phyloP scores from a whole-genome alignment of 2,888 invertebrate species.

The Protodeltote pygarga region DNA sequence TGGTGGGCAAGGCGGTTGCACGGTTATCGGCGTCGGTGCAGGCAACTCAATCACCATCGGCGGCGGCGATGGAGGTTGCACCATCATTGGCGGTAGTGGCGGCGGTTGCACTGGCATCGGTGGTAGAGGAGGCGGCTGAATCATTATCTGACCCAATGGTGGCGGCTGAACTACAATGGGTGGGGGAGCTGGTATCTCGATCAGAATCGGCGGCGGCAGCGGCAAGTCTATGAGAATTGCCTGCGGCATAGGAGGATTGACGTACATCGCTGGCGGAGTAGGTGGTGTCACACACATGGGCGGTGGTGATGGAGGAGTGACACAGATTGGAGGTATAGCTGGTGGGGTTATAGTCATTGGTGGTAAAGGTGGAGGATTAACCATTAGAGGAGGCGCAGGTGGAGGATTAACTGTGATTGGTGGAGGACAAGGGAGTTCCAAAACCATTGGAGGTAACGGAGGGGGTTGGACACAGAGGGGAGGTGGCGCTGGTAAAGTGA shows the following conservation, averaged over 20 bases:
- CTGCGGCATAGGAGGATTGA: conserved; percentile 66
- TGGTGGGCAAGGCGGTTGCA: conserved; percentile 73
- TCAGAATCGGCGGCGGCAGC: conserved; percentile 68
- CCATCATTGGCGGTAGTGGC: conserved; percentile 70
- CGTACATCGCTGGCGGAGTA: conserved; percentile 65
- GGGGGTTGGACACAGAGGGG: conserved; percentile 66
- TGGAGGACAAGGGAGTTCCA: conserved; percentile 66
- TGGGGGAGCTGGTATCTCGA: conserved; percentile 73
- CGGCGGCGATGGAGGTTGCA: conserved; percentile 72
- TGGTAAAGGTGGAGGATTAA: conserved; percentile 64
- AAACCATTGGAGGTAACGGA: conserved; percentile 60
- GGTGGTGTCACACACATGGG: conserved; percentile 71
- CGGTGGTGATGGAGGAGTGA: conserved; percentile 69
- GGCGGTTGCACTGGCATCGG: conserved; percentile 77
- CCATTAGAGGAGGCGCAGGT: conserved; percentile 60
- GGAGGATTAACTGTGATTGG: conserved; percentile 69
- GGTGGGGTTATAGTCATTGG: conserved; percentile 69
- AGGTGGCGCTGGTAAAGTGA: conserved; percentile 69
- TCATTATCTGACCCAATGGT: conserved; percentile 69
- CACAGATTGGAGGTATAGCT: conserved; percentile 65
- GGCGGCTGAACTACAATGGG: conserved; percentile 78
- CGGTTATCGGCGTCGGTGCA: conserved; percentile 66
- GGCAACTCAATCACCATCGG: conserved; percentile 73
- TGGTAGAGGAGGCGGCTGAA: conserved; percentile 75
- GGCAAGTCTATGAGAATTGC: conserved; percentile 68